These are phyloP conservation scores for Troides aeacus DNA, from an alignment of 2,888 invertebrate genomes.

Conservation along the genomic window DNA sequence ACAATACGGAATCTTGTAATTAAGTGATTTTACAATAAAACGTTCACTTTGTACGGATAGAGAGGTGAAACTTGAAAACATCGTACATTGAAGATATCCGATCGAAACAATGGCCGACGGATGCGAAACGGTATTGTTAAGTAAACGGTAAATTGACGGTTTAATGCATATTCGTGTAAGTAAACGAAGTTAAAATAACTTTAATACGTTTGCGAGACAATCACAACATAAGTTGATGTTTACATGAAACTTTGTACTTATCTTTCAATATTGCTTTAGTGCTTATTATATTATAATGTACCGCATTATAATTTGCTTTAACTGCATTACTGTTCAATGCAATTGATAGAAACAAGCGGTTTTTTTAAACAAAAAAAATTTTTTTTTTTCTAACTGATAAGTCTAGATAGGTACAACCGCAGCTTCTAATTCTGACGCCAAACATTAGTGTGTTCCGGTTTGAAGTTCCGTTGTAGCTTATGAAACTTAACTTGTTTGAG, in stretches of 20 bases:
- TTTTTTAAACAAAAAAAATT: no score
- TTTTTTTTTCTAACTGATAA: no score
- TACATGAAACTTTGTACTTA: conserved; percentile 18
- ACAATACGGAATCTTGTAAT: conserved; percentile 3
- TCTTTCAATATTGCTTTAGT: conserved; percentile 6
- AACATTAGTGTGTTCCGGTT: no score
- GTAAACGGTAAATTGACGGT: conserved; percentile 12
- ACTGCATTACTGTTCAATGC: background rate
- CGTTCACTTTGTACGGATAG: conserved; percentile 2
- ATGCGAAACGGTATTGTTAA: background rate
- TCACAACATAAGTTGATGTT: conserved; percentile 2
- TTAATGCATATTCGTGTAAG: background rate
- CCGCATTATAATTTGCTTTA: background rate
- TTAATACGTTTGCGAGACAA: conserved; percentile 14
- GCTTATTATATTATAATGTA: background rate
- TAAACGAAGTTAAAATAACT: conserved; percentile 12
- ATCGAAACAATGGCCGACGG: conserved; percentile 18
- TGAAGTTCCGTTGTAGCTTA: no score
- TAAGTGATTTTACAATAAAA: conserved; percentile 17
- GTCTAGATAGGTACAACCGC: no score
- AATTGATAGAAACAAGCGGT: background rate
- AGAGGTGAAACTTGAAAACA: conserved; percentile 12
- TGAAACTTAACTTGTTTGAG: no score
- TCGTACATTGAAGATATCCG: conserved; percentile 17
- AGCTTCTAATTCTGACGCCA: no score